Conservation (phyloP, 1,140 invertebrate genomes). For the Eupeodes corollae region DNA sequence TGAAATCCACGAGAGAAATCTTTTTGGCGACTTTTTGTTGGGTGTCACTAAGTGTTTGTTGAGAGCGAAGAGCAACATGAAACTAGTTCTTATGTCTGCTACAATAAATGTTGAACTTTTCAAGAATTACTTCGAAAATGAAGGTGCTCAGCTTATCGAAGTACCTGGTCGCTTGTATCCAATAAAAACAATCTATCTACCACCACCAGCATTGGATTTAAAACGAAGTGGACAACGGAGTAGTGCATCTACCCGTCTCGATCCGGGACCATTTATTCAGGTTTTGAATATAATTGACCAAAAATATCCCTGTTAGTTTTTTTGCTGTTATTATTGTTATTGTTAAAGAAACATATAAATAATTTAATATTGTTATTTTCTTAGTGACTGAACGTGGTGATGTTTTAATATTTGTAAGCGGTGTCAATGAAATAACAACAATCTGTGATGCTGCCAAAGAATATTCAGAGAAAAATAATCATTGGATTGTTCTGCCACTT, state of each 20-base stretch:
- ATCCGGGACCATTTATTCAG: slow-evolving; percentile 84
- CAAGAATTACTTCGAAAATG: slow-evolving; percentile 73
- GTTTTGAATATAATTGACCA: slow-evolving; percentile 86
- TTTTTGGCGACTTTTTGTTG: slow-evolving; percentile 90
- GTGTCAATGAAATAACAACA: slow-evolving; percentile 86
- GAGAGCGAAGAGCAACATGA: slow-evolving; percentile 66
- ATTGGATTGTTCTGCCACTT: slow-evolving; percentile 91
- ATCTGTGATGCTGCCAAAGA: slow-evolving; percentile 78
- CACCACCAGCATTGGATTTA: slow-evolving; percentile 59
- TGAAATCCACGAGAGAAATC: slow-evolving; percentile 92
- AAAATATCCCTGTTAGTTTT: slow-evolving; percentile 61
- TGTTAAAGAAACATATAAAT: not conserved
- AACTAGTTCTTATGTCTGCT: slow-evolving; percentile 95
- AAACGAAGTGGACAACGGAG: slow-evolving; percentile 29
- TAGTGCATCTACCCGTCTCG: slow-evolving; percentile 40
- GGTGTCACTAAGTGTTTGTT: slow-evolving; percentile 86
- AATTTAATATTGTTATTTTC: not conserved
- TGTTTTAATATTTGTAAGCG: slow-evolving; percentile 91
- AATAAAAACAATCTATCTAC: slow-evolving; percentile 80
- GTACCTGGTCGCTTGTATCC: slow-evolving; percentile 90
- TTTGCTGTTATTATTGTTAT: not conserved
- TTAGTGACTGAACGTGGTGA: slow-evolving; percentile 79
- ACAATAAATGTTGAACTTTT: slow-evolving; percentile 96
- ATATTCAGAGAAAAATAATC: slow-evolving; percentile 68
- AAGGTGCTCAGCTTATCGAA: slow-evolving; percentile 69